Evolutionary conservation across 2,888 invertebrate species (phyloP).

Genomic region (Patella ulyssiponensis): DNA sequence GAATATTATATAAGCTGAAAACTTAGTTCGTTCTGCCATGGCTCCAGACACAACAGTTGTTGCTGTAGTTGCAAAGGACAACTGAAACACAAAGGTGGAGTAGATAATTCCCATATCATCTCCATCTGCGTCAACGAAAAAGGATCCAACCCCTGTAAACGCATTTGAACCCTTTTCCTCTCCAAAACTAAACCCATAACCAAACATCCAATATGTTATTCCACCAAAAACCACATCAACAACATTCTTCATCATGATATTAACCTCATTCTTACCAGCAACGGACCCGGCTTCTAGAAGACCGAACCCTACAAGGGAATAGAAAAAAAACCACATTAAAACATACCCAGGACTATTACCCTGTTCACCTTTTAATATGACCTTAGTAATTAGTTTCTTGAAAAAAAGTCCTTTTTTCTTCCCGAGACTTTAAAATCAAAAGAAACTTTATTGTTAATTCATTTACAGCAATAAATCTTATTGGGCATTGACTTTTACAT

Average conservation of each 20-base stretch:
- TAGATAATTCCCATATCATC: constrained; percentile 55
- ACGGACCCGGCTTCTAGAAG: constrained; percentile 95
- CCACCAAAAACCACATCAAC: constrained; percentile 96
- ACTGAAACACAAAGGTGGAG: constrained; percentile 66
- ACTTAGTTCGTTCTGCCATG: constrained; percentile 69
- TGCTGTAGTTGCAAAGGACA: constrained; percentile 67
- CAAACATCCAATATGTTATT: constrained; percentile 94
- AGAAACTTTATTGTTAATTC: no score
- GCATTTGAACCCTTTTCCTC: constrained; percentile 78
- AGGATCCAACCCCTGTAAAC: constrained; percentile 88
- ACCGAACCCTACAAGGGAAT: constrained; percentile 83
- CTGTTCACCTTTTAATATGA: no score
- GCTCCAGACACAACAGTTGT: constrained; percentile 70
- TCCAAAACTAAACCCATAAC: constrained; percentile 91
- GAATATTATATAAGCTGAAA: constrained; percentile 65
- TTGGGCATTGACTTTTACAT: no score
- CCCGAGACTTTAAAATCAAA: no score
- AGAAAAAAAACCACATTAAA: background rate
- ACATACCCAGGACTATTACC: no score
- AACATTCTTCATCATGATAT: constrained; percentile 98
- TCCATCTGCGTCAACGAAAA: constrained; percentile 78
- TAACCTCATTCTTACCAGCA: constrained; percentile 85
- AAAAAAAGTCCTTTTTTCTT: no score
- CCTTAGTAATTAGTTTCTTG: no score
- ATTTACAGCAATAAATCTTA: no score